Percentiles rank a stretch among this genome's conserved stretches.
phyloP scores from a whole-genome alignment of 2,888 invertebrate species.

The Tiliacea aurago region DNA sequence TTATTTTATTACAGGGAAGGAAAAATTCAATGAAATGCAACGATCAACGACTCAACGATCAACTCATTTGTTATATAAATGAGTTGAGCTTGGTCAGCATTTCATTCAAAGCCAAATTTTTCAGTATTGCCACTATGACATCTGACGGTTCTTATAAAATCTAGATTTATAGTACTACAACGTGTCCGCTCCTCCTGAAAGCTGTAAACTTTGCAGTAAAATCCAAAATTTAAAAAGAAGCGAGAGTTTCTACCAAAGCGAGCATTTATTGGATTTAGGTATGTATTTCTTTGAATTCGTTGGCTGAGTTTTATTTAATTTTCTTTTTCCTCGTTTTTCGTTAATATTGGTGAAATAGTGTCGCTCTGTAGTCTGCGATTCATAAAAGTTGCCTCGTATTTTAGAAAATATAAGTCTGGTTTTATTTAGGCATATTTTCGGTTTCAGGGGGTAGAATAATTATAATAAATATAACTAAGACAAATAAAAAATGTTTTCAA shows the following conservation, averaged over 20 bases:
- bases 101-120: neutral
- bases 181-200: constrained; percentile 16
- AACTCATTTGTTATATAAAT: neutral
- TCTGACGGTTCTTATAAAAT: constrained; percentile 46
- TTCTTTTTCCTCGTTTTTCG: constrained; percentile 13
- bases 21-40: too few species aligned
- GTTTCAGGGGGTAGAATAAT: neutral
- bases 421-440: neutral
- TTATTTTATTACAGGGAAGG: too few species aligned
- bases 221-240: constrained; percentile 41
- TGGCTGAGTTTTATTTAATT: constrained; percentile 8
- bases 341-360: constrained; percentile 8
- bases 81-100: too few species aligned
- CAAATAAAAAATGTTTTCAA: neutral
- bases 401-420: neutral
- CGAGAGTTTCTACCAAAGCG: constrained; percentile 20
- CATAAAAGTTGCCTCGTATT: neutral
- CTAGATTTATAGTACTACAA: constrained; percentile 32
- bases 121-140: constrained; percentile 10
- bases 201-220: constrained; percentile 53
- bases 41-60: neutral
- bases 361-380: neutral
- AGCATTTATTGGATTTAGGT: constrained; percentile 22
- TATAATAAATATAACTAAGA: neutral
- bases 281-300: constrained; percentile 22